Conservation (phyloP, 35 echinoderm and acorn worm species). For the Lytechinus variegatus region DNA sequence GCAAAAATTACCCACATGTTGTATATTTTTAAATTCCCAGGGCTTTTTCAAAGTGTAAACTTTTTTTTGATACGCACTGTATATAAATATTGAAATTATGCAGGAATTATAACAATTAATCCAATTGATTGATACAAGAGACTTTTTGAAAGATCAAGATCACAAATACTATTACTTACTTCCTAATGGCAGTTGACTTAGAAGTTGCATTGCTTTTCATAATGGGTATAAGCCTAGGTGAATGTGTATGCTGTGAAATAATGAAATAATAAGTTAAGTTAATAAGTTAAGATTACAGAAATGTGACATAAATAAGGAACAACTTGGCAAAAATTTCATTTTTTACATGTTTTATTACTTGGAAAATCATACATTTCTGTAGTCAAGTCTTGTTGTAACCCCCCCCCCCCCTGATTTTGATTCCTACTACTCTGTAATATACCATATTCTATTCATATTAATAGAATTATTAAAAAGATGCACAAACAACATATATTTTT, state of each 20-base stretch:
- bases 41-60: no score
- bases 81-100: no score
- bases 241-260: slow-evolving; percentile 86
- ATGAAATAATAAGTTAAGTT: neutral
- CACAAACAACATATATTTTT: neutral
- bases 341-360: neutral
- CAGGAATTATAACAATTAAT: neutral
- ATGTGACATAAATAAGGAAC: neutral
- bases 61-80: no score
- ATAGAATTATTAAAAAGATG: neutral
- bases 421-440: neutral
- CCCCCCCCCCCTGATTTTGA: no score
- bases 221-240: slow-evolving; percentile 87
- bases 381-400: no score
- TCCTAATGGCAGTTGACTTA: slow-evolving; percentile 90
- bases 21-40: no score
- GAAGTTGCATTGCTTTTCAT: slow-evolving; percentile 78
- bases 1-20: no score
- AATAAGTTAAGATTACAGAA: neutral
- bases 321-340: neutral
- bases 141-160: neutral
- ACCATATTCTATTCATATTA: neutral
- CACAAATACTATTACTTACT: slow-evolving; percentile 61
- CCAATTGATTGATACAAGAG: neutral
- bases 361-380: neutral